These are phyloP conservation scores for Nannospalax galili DNA, from an alignment of 2,113 vertebrate genomes.

Conservation along the genomic window DNA sequence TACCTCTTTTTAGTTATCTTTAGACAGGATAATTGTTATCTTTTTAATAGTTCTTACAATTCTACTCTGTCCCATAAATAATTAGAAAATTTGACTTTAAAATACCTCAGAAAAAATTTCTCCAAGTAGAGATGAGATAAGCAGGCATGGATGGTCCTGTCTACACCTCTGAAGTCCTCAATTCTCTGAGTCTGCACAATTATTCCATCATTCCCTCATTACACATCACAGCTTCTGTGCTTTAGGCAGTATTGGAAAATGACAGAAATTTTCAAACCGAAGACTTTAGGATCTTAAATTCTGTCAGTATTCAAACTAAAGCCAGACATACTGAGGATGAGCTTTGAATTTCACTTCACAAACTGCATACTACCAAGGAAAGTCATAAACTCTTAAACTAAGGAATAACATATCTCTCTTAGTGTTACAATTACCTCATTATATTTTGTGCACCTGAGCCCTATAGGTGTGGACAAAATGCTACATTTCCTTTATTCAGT, in stretches of 20 bases:
- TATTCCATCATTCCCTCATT: background rate
- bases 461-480: background rate
- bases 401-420: background rate
- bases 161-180: background rate
- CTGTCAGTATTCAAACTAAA: slow-evolving; percentile 1
- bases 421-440: background rate
- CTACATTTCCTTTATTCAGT: background rate
- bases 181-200: background rate
- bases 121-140: background rate
- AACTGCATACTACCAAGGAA: background rate
- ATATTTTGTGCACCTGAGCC: background rate
- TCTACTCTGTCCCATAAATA: background rate
- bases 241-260: background rate
- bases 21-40: background rate
- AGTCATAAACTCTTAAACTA: background rate
- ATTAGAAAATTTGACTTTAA: background rate
- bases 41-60: slow-evolving; percentile 8
- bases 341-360: background rate
- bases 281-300: background rate
- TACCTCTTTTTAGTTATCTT: background rate
- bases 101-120: background rate
- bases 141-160: background rate
- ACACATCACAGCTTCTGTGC: background rate
- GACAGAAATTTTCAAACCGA: background rate
- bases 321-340: background rate